A percentile compares a stretch with the other conserved stretches of the same genome.
Conservation (phyloP, 1,140 invertebrate genomes). For the Bombus superbus region DNA sequence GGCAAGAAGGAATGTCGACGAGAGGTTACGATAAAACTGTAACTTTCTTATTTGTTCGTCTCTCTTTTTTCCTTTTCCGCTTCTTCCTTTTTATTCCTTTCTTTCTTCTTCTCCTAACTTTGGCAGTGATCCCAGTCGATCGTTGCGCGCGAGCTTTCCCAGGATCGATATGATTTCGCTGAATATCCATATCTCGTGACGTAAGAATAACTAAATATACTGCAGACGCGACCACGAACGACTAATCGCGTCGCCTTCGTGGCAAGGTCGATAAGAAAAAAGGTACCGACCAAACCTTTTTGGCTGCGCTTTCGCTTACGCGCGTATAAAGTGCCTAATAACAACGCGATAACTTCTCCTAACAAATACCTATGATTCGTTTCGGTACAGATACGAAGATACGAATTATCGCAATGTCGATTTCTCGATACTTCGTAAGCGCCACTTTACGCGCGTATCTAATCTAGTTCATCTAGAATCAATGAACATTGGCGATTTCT, state of each 20-base stretch:
- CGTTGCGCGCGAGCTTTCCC: conserved; percentile 26
- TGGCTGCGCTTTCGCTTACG: conserved; percentile 24
- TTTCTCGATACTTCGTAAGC: background rate
- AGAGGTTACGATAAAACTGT: conserved; percentile 39
- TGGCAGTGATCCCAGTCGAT: conserved; percentile 69
- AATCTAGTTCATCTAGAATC: conserved; percentile 40
- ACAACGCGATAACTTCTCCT: conserved; percentile 9
- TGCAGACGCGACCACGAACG: background rate
- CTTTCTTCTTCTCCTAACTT: conserved; percentile 53
- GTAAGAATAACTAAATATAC: conserved; percentile 47
- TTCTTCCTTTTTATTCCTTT: background rate
- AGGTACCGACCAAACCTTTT: conserved; percentile 26
- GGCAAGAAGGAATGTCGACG: conserved; percentile 62
- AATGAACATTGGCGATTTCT: conserved; percentile 78
- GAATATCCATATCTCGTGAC: background rate
- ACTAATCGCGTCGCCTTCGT: background rate
- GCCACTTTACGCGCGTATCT: background rate
- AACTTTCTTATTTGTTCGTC: conserved; percentile 37
- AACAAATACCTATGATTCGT: conserved; percentile 19
- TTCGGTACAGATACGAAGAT: conserved; percentile 24
- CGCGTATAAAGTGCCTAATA: conserved; percentile 44
- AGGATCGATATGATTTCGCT: conserved; percentile 49
- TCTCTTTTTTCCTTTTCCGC: background rate
- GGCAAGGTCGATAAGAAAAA: conserved; percentile 38
- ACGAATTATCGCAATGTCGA: conserved; percentile 62